Evolutionary conservation across 2,113 vertebrate genomes (phyloP).

Genomic region (Meles meles): DNA sequence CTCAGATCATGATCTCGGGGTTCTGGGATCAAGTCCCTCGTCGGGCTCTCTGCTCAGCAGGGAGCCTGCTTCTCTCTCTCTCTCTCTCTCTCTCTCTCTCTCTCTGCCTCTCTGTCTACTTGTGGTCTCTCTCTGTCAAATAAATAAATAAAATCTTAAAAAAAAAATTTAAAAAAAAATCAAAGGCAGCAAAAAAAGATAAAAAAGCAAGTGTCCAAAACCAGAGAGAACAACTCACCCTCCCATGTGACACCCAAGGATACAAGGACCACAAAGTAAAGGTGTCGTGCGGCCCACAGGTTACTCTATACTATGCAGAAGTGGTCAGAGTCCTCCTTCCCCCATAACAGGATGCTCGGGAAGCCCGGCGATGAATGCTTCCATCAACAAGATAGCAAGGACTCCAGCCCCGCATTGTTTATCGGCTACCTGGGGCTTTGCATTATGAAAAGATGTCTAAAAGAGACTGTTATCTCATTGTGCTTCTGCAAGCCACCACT

Average conservation of each 20-base stretch:
- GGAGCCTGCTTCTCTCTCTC: no score
- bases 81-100: no score
- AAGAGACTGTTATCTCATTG: conserved; percentile 63
- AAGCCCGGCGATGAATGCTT: conserved; percentile 5
- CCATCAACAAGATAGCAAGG: conserved; percentile 33
- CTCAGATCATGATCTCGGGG: no score
- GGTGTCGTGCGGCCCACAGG: background rate
- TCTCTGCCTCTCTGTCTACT: no score
- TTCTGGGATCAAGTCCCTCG: no score
- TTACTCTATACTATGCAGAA: background rate
- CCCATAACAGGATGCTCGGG: conserved; percentile 41
- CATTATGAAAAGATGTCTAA: conserved; percentile 57
- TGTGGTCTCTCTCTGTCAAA: no score
- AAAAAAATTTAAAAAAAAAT: no score
- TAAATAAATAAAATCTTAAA: no score
- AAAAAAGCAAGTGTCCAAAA: conserved; percentile 46
- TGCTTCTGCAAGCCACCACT: conserved; percentile 31
- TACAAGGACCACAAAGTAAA: conserved; percentile 24
- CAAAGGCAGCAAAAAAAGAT: conserved; percentile 1
- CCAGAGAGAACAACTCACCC: background rate
- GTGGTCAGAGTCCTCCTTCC: conserved; percentile 48
- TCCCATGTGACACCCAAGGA: background rate
- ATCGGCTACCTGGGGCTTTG: conserved; percentile 60
- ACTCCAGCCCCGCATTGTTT: conserved; percentile 35
- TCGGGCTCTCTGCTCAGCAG: no score